These are phyloP conservation scores for Andrena fulva DNA, from an alignment of 2,888 invertebrate species.

Conservation along the genomic window DNA sequence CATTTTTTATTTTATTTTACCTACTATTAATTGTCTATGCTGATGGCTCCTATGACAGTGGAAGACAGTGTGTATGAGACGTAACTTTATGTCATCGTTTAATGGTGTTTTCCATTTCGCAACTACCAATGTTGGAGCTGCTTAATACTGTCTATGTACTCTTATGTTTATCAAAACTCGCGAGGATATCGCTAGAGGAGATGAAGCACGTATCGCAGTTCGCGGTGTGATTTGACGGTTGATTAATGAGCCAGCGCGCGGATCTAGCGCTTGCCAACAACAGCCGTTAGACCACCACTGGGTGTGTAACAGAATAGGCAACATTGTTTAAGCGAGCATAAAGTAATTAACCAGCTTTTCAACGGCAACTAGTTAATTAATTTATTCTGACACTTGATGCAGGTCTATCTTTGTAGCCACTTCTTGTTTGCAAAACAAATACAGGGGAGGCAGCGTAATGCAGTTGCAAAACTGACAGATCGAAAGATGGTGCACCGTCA, in stretches of 20 bases:
- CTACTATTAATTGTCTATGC: neutral
- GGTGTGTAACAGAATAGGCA: slow-evolving; percentile 18
- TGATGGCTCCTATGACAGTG: neutral
- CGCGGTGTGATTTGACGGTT: slow-evolving; percentile 34
- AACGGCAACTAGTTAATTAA: slow-evolving; percentile 32
- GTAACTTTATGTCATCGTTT: neutral
- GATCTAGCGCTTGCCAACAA: slow-evolving; percentile 36
- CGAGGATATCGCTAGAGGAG: slow-evolving; percentile 8
- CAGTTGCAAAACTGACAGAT: neutral
- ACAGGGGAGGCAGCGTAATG: neutral
- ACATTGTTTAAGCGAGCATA: slow-evolving; percentile 23
- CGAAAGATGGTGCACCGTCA: too few species aligned
- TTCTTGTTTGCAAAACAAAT: neutral
- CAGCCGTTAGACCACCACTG: slow-evolving; percentile 28
- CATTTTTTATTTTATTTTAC: neutral
- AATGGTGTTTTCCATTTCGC: neutral
- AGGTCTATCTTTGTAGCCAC: neutral
- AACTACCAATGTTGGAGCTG: slow-evolving; percentile 1
- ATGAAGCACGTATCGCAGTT: slow-evolving; percentile 32
- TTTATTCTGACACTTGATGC: neutral
- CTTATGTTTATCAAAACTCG: slow-evolving; percentile 6
- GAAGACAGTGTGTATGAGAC: neutral
- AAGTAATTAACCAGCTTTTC: slow-evolving; percentile 37
- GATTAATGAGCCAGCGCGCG: slow-evolving; percentile 40
- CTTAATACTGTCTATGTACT: neutral